These are phyloP conservation scores for Amyelois transitella DNA, from an alignment of 1,140 invertebrate species.

Conservation along the genomic window DNA sequence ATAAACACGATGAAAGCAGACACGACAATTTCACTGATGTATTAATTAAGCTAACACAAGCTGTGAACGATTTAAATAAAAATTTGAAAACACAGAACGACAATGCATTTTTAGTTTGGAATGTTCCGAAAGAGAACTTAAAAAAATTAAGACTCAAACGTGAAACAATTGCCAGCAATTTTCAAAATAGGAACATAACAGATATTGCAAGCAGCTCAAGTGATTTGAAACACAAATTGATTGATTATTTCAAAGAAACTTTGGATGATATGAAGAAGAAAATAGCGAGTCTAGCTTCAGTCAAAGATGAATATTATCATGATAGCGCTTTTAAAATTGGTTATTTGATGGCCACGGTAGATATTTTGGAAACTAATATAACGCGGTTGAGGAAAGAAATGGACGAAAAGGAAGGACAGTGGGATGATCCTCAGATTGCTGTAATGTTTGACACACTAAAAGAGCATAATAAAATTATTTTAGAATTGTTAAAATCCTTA, in stretches of 20 bases:
- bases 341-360: constrained; percentile 38
- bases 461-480: constrained; percentile 17
- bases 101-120: background rate
- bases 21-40: background rate
- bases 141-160: background rate
- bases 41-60: background rate
- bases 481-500: constrained; percentile 19
- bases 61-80: background rate
- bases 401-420: constrained; percentile 17
- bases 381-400: constrained; percentile 26
- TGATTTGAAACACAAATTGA: background rate
- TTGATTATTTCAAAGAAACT: background rate
- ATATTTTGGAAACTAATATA: constrained; percentile 32
- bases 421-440: constrained; percentile 31
- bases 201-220: background rate
- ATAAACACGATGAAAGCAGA: background rate
- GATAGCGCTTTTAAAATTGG: constrained; percentile 32
- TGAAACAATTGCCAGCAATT: background rate
- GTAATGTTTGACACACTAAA: constrained; percentile 39
- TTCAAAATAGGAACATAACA: too few relatives aligned
- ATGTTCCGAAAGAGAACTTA: background rate
- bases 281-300: background rate
- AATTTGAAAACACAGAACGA: background rate
- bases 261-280: background rate
- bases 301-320: background rate